These are phyloP conservation scores for Mus spicilegus DNA, from an alignment of 2,113 vertebrate species.

Conservation along the genomic window DNA sequence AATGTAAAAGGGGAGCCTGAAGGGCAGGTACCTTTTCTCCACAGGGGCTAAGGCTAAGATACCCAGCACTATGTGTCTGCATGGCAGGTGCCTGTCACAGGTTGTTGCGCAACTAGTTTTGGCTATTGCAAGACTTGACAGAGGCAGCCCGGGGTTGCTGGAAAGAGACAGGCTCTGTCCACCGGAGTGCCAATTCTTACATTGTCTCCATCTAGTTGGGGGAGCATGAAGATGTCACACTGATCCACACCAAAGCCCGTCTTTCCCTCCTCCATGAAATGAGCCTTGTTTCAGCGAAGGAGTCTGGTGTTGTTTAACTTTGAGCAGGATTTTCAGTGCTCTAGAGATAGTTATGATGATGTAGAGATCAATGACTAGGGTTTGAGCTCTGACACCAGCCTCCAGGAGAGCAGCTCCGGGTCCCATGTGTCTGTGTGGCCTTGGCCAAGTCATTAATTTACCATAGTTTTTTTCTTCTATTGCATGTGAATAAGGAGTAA, in stretches of 20 bases:
- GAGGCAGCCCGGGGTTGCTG: not conserved
- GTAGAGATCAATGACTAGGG: not conserved
- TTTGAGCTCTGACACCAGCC: not conserved
- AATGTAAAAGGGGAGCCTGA: not conserved
- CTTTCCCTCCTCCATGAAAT: not conserved
- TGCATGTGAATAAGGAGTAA: not conserved
- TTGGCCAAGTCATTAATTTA: slow-evolving; percentile 7
- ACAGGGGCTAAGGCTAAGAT: not conserved
- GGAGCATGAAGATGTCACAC: not conserved
- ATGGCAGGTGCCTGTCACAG: accelerated
- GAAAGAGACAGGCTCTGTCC: not conserved
- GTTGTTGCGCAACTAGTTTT: not conserved
- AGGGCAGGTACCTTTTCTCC: not conserved
- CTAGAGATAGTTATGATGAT: not conserved
- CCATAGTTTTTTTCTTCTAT: not conserved
- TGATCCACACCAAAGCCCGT: not conserved
- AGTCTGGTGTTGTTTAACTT: no score
- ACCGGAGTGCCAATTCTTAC: not conserved
- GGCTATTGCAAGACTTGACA: not conserved
- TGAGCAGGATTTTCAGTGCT: not conserved
- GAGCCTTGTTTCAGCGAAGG: not conserved
- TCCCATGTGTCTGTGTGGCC: not conserved
- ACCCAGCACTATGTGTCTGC: accelerated
- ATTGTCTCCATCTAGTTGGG: not conserved
- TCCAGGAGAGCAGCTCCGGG: not conserved